These are phyloP conservation scores for Octonoba sinensis DNA, from an alignment of 2,888 invertebrate genomes.

Conservation along the genomic window DNA sequence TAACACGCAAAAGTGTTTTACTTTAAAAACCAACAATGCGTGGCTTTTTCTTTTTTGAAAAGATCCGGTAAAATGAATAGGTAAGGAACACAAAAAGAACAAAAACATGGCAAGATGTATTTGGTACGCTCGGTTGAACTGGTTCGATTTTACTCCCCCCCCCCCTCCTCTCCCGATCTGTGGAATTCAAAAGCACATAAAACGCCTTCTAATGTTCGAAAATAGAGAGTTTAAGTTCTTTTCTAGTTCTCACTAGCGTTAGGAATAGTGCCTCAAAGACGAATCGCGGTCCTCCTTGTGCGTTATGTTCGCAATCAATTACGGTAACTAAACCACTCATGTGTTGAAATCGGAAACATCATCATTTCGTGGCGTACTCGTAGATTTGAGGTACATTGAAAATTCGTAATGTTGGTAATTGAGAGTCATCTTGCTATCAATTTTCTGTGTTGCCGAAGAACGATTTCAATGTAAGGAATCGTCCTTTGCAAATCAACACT, in stretches of 20 bases:
- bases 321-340: constrained; percentile 36
- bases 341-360: constrained; percentile 45
- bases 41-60: constrained; percentile 25
- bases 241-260: neutral
- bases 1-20: constrained; percentile 56
- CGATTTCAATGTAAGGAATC: neutral
- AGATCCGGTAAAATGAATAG: constrained; percentile 25
- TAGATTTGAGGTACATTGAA: neutral
- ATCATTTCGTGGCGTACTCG: constrained; percentile 27
- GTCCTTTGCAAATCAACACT: constrained; percentile 22
- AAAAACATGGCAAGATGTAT: constrained; percentile 16
- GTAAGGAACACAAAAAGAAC: constrained; percentile 17
- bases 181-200: constrained; percentile 44
- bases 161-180: neutral
- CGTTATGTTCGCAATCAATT: constrained; percentile 53
- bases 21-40: constrained; percentile 57
- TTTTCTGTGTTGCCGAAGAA: constrained; percentile 13
- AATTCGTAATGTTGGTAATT: constrained; percentile 7
- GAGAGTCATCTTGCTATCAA: constrained; percentile 1
- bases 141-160: constrained; percentile 5
- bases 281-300: constrained; percentile 19
- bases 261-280: constrained; percentile 13
- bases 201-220: constrained; percentile 40
- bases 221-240: constrained; percentile 37
- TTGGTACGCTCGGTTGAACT: constrained; percentile 36